Percentiles rank a stretch among this genome's conserved stretches.
phyloP scores from a whole-genome alignment of 2,113 vertebrate species.

The Platycercus adscitus region DNA sequence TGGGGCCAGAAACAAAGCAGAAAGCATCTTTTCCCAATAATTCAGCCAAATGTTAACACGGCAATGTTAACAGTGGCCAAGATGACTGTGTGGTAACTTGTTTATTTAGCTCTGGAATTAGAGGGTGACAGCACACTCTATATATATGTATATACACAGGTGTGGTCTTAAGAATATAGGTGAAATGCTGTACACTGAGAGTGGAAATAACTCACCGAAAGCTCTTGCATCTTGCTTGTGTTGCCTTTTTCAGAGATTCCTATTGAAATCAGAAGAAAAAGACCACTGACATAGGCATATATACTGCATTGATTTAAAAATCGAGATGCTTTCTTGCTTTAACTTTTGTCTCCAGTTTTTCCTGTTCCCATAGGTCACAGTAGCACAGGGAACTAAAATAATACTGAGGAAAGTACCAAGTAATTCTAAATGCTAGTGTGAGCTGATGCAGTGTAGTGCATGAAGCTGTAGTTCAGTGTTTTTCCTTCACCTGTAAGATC shows the following conservation, averaged over 20 bases:
- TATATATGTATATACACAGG: not conserved
- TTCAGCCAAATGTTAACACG: not conserved
- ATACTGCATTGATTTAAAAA: not conserved
- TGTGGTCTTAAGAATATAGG: not conserved
- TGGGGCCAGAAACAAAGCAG: not conserved
- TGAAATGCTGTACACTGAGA: not conserved
- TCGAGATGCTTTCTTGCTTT: not conserved
- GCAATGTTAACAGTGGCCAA: not conserved
- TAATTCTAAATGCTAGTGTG: not conserved
- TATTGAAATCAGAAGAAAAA: not conserved
- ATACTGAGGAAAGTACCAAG: not conserved
- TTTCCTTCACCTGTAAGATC: not conserved
- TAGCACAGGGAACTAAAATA: not conserved
- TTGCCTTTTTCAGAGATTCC: not conserved
- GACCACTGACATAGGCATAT: not conserved
- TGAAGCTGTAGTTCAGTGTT: not conserved
- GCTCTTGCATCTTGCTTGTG: not conserved
- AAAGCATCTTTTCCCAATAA: not conserved
- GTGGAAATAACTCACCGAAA: not conserved
- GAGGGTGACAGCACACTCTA: not conserved
- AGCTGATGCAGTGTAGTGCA: not conserved
- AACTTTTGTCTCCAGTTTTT: not conserved
- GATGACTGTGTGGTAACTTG: not conserved
- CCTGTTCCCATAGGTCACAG: not conserved
- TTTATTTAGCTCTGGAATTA: conserved; percentile 3